A percentile compares a stretch with the other conserved stretches of the same genome.
phyloP scores from a whole-genome alignment of 1,140 invertebrate species.

The Kradibia gibbosae region DNA sequence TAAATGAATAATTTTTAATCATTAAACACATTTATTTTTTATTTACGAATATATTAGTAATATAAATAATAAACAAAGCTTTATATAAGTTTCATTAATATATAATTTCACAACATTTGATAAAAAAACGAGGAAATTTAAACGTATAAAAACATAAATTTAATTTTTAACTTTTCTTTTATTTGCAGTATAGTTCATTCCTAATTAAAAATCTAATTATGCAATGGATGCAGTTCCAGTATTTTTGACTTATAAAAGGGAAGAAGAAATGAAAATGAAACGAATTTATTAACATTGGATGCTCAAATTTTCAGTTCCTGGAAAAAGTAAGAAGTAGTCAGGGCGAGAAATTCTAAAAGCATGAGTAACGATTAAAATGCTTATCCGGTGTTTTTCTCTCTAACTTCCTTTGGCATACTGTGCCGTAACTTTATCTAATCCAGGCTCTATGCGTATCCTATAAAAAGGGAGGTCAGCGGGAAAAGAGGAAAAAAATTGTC shows the following conservation, averaged over 20 bases:
- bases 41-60: too few relatives aligned
- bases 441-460: background rate
- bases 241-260: background rate
- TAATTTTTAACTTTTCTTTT: background rate
- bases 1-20: too few relatives aligned
- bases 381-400: background rate
- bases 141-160: too few relatives aligned
- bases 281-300: slow-evolving; percentile 17
- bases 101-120: too few relatives aligned
- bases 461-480: background rate
- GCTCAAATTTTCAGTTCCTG: slow-evolving; percentile 4
- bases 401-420: background rate
- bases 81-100: too few relatives aligned
- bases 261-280: background rate
- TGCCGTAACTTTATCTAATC: slow-evolving; percentile 20
- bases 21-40: too few relatives aligned
- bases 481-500: slow-evolving; percentile 9
- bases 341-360: background rate
- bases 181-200: background rate
- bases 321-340: background rate
- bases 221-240: background rate
- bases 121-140: too few relatives aligned
- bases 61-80: too few relatives aligned
- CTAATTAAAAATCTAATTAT: background rate
- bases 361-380: slow-evolving; percentile 33